A percentile compares a stretch with the other conserved stretches of the same genome.
Conservation (phyloP, 2,888 invertebrate species). For the Pycnomerus fuliginosus region DNA sequence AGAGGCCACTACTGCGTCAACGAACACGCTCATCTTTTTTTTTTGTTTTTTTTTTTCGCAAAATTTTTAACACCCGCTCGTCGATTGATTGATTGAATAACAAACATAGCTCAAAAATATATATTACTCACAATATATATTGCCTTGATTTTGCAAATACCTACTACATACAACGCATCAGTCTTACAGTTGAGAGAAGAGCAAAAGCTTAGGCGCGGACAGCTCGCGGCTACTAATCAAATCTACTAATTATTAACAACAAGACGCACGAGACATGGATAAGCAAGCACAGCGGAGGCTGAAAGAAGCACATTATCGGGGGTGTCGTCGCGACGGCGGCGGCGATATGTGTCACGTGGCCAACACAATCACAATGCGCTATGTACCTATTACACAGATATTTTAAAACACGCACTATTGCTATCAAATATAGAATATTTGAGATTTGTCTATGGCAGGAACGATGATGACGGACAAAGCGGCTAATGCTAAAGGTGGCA, state of each 20-base stretch:
- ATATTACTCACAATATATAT: constrained; percentile 45
- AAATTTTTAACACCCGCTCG: constrained; percentile 26
- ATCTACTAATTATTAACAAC: constrained; percentile 13
- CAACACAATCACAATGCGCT: constrained; percentile 43
- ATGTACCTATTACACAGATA: constrained; percentile 30
- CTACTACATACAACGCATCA: constrained; percentile 46
- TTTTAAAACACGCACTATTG: constrained; percentile 48
- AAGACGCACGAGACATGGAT: constrained; percentile 21
- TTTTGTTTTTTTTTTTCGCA: constrained; percentile 18
- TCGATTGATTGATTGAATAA: constrained; percentile 38
- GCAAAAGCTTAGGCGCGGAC: constrained; percentile 39
- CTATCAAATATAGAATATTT: constrained; percentile 48
- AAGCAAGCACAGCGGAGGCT: constrained; percentile 19
- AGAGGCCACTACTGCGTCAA: constrained; percentile 35
- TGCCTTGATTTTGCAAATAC: constrained; percentile 45
- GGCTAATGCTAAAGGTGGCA: constrained; percentile 44
- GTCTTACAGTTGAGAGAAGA: constrained; percentile 51
- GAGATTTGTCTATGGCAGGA: constrained; percentile 49
- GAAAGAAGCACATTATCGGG: constrained; percentile 53
- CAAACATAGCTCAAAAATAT: constrained; percentile 54
- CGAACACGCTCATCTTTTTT: constrained; percentile 22
- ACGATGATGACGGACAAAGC: constrained; percentile 54
- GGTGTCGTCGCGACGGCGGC: constrained; percentile 32
- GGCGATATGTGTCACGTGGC: constrained; percentile 37
- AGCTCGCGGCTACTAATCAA: constrained; percentile 27